Base-by-base conservation (phyloP, 2,888 invertebrate species). In the Unio pictorum region DNA sequence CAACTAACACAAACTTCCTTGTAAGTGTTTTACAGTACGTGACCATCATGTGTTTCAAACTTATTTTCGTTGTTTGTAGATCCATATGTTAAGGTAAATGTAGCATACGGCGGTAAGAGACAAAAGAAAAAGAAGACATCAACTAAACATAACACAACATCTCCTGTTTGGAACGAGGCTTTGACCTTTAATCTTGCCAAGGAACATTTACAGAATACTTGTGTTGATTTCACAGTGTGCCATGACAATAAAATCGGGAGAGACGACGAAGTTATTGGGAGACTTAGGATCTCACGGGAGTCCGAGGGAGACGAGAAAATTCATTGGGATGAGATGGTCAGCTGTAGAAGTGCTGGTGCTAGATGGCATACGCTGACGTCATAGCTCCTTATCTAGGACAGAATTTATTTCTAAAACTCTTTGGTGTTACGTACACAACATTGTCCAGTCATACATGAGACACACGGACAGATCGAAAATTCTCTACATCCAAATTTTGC, bases 161-260 rank as follows among this genome's bases (percentile, higher is more conserved):
- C 94, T 90, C 96, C 96, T 2, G 94, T 95, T 17, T 97, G 96
- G 96, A 96, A 97, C 89, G 97, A 97, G 90, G 95, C 96, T 26
- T 92, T 96, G 73, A 94, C 95, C 45, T 97, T 96, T 89, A 95
- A 95, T 76, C 73, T 88, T 23, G 68, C 81, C 56, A 92, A 91
- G 72, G 93, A 93, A 61, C 89, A 90, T 66, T 88, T 94, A 23
- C 91, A 92, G 72, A 91, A 91, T 75, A 91, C 92, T 68, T 87
- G 91, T 30, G 86, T 94, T 18, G 93, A 93, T 83, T 92, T 94
- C 79, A 90, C 91, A 6, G 92, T 94, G 1, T 90, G 92, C 63
- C 93, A 93, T 82, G 93, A 93, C 81, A 93, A 92, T 76, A 88
- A 93, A 26, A 87, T 93, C 72, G 93, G 93, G 79, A 45, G 45